phyloP scores from a whole-genome alignment of 2,113 vertebrate genomes.

The Triplophysa tibetana region DNA sequence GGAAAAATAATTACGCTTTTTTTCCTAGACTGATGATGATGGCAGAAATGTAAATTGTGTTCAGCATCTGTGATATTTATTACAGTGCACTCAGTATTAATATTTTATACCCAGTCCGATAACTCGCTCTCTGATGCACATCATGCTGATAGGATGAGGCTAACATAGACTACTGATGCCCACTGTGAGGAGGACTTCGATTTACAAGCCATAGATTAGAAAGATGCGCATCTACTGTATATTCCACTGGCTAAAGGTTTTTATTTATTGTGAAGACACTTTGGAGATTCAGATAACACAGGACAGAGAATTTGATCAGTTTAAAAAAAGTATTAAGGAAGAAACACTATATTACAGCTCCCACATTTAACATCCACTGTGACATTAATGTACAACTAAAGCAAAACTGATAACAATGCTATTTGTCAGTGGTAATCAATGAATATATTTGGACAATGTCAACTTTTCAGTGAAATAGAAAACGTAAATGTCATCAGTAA shows the following conservation, averaged over 20 bases:
- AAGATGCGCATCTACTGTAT: constrained; percentile 4
- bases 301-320: background rate
- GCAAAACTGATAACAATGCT: too few species aligned
- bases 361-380: too few species aligned
- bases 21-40: constrained; percentile 60
- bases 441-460: background rate
- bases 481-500: background rate
- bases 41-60: constrained; percentile 68
- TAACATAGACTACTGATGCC: constrained; percentile 18
- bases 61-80: constrained; percentile 63
- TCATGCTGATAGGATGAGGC: constrained; percentile 20
- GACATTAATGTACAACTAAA: too few species aligned
- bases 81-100: constrained; percentile 62
- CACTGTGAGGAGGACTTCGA: background rate
- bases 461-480: background rate
- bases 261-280: background rate
- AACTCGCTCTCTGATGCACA: constrained; percentile 33
- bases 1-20: constrained; percentile 69
- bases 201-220: constrained; percentile 5
- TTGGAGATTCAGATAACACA: background rate
- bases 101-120: constrained; percentile 49
- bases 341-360: too few species aligned
- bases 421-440: background rate
- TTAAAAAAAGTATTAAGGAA: too few species aligned
- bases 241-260: background rate